Percentiles rank a stretch among this genome's conserved stretches.
phyloP scores from a whole-genome alignment of 2,797 vertebrate genomes.

The Danionella dracula region DNA sequence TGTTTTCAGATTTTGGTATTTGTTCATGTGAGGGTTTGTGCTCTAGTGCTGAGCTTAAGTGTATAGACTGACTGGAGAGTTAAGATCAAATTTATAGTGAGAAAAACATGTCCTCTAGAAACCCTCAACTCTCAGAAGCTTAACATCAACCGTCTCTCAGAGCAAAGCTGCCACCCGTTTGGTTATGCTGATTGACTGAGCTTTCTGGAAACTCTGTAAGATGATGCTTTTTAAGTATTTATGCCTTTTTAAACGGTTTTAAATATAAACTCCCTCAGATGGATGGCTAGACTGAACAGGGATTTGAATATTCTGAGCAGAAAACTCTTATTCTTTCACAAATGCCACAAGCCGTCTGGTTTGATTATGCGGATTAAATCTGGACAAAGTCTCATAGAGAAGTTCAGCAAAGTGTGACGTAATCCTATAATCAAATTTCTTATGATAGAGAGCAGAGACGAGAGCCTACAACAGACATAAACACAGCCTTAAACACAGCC shows the following conservation, averaged over 20 bases:
- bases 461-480: neutral
- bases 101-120: neutral
- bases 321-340: neutral
- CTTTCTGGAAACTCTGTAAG: neutral
- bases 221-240: conserved; percentile 18
- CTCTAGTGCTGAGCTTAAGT: too few relatives aligned
- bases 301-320: neutral
- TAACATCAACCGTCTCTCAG: neutral
- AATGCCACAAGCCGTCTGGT: conserved; percentile 9
- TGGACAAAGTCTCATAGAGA: conserved; percentile 29
- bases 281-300: neutral
- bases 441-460: conserved; percentile 27
- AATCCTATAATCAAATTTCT: conserved; percentile 50
- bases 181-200: neutral
- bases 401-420: conserved; percentile 45
- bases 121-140: neutral
- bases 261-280: neutral
- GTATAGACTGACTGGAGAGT: conserved; percentile 16
- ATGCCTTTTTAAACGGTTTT: conserved; percentile 1
- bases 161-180: neutral
- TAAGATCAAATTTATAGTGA: neutral
- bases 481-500: too few relatives aligned
- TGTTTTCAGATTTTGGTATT: neutral
- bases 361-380: conserved; percentile 40
- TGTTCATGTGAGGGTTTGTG: too few relatives aligned